Evolutionary conservation across 2,888 invertebrate species (phyloP), one percentile per base, ranked within the genome.

Genomic region (Steinernema hermaphroditum): DNA sequence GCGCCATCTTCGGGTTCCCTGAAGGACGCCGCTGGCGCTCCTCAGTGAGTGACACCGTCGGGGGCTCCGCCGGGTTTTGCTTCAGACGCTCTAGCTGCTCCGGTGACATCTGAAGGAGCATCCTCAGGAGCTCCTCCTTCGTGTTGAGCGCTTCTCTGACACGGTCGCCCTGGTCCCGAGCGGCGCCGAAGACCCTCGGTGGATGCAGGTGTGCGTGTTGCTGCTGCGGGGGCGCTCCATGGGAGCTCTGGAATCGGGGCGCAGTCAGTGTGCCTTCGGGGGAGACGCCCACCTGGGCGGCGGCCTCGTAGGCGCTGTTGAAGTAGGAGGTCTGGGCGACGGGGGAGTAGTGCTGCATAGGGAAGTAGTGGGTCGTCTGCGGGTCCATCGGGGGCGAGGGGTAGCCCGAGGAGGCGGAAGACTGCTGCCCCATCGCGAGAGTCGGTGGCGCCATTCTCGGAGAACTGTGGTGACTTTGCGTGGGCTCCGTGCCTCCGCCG

Each of bases 61-160:
- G n/a, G n/a, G n/a, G n/a, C n/a, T n/a, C 32, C 14, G 62, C 9
- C 16, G 62, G 62, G 14, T 24, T 62, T 8, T 12, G 4, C 32
- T 62, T 62, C 2, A 62, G 34, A 1, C 62, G 62, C 29, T 62
- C 62, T 1, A 62, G 14, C 32, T 62, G 62, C 32, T 32, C 34
- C 0, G 77, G 78, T 19, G 74, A 69, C 78, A 78, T 78, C 46
- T 78, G 78, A 37, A 78, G 68, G 24, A 78, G 74, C 75, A 78
- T 74, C 43, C 72, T 43, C 29, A 78, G 75, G 19, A 83, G 75
- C 29, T 83, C 82, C 50, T 81, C 81, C 72, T 83, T 82, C 22
- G 79, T 82, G 19, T 46, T 57, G 2, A 62, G 62, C 2, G 62
- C 62, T 19, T 62, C 62, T 29, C 62, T 29, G 16, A 32, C 62